Evolutionary conservation across 2,797 vertebrate species (phyloP).

Genomic region (Pangasius krempfi): DNA sequence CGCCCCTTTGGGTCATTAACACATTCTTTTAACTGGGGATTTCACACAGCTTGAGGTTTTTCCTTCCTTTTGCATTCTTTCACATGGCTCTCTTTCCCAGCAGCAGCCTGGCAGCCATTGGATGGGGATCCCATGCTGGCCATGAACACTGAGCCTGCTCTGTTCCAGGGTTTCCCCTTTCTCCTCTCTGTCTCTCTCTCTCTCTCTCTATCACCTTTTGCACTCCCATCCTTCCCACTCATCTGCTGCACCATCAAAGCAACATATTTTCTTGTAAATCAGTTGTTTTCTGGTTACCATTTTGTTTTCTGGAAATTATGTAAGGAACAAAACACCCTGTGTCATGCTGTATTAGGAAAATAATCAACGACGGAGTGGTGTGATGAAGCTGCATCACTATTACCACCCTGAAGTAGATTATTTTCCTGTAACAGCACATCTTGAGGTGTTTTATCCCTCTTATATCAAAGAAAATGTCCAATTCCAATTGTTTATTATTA

Average conservation of each 20-base stretch:
- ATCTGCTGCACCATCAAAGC: background rate
- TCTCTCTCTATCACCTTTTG: constrained; percentile 6
- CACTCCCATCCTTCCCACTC: background rate
- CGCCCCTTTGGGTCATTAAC: constrained; percentile 21
- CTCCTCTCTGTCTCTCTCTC: background rate
- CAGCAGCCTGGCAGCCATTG: constrained; percentile 34
- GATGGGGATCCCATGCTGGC: constrained; percentile 36
- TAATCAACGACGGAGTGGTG: background rate
- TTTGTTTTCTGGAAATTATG: constrained; percentile 4
- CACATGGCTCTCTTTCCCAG: constrained; percentile 43
- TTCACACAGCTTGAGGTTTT: constrained; percentile 46
- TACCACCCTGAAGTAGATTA: background rate
- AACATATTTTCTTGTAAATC: constrained; percentile 11
- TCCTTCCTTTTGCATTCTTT: constrained; percentile 45
- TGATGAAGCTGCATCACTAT: background rate
- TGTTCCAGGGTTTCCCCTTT: constrained; percentile 45
- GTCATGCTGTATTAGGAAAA: background rate
- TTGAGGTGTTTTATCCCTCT: background rate
- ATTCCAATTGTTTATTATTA: background rate
- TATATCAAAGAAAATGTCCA: background rate
- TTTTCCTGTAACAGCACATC: background rate
- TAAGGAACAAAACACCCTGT: background rate
- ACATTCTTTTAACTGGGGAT: constrained; percentile 36
- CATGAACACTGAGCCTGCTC: constrained; percentile 18
- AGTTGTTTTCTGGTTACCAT: background rate